Conservation (phyloP, 2,797 vertebrate genomes). For the Phylloscopus collybita region DNA sequence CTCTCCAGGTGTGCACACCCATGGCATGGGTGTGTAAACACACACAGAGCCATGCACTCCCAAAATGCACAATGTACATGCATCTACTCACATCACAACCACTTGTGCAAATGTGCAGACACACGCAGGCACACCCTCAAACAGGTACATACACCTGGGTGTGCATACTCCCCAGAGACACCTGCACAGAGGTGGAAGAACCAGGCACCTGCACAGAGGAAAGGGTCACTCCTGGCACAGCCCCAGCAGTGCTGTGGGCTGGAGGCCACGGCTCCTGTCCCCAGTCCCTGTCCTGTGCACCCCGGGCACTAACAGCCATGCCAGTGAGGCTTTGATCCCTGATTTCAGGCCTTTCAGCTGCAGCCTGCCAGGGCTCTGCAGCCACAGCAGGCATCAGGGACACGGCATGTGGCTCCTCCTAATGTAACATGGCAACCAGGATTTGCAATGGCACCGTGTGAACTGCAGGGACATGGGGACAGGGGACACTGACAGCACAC, state of each 20-base stretch:
- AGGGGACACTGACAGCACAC: not conserved
- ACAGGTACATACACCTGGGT: rapidly evolving
- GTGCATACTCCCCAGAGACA: not conserved
- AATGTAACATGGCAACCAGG: constrained; percentile 17
- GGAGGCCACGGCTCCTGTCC: not conserved
- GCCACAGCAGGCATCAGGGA: not conserved
- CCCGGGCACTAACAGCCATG: not conserved
- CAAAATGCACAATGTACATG: not conserved
- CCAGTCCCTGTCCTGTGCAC: rapidly evolving
- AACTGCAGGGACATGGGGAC: not conserved
- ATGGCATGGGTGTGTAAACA: rapidly evolving
- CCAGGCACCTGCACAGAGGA: too few species aligned
- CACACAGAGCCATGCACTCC: rapidly evolving
- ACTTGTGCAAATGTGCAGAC: not conserved
- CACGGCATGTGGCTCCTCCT: not conserved
- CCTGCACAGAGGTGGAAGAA: not conserved
- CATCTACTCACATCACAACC: not conserved
- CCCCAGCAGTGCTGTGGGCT: not conserved
- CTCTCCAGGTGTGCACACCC: not conserved
- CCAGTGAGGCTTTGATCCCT: not conserved
- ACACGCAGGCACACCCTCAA: not conserved
- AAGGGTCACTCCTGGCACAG: not conserved
- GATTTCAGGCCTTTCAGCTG: constrained; percentile 3
- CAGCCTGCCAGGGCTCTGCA: not conserved
- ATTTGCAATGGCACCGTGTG: not conserved